Evolutionary conservation across 2,797 vertebrate genomes (phyloP).

Genomic region (Centropyge bicolor): DNA sequence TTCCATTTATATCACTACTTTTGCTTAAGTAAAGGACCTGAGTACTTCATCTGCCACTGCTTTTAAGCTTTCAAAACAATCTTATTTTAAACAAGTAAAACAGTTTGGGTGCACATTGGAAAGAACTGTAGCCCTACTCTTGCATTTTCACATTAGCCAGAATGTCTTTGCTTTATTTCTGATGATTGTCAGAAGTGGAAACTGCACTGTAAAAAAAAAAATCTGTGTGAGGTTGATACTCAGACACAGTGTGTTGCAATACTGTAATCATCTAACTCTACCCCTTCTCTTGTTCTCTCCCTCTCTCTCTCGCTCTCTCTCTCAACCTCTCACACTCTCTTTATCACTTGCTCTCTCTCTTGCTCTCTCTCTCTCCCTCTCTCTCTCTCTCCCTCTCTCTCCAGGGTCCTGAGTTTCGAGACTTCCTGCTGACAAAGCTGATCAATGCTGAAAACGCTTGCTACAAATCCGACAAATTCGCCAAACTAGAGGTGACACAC

Average conservation of each 20-base stretch:
- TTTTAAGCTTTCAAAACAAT: background rate
- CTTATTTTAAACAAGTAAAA: background rate
- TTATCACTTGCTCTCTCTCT: no score
- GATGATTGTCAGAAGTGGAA: slow-evolving; percentile 6
- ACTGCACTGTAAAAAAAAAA: background rate
- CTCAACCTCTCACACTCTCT: slow-evolving; percentile 15
- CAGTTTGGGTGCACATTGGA: background rate
- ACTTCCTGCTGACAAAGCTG: slow-evolving; percentile 97
- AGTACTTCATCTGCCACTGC: background rate
- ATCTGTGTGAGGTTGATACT: slow-evolving; percentile 22
- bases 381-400: slow-evolving; percentile 21
- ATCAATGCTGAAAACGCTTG: slow-evolving; percentile 97
- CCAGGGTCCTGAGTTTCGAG: slow-evolving; percentile 93
- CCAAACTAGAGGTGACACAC: slow-evolving; percentile 94
- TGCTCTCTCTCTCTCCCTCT: background rate
- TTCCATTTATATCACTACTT: background rate
- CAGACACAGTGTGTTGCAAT: slow-evolving; percentile 6
- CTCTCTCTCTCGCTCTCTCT: slow-evolving; percentile 11
- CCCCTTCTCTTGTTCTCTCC: slow-evolving; percentile 1
- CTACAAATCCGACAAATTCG: slow-evolving; percentile 99
- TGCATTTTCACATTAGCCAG: background rate
- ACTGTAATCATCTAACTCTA: slow-evolving; percentile 11
- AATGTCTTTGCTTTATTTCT: background rate
- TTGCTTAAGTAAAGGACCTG: background rate
- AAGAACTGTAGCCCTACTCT: background rate